A percentile compares a stretch with the other conserved stretches of the same genome.
Evolutionary conservation across 2,797 vertebrate species (phyloP).

Genomic region (Epinephelus malabaricus): DNA sequence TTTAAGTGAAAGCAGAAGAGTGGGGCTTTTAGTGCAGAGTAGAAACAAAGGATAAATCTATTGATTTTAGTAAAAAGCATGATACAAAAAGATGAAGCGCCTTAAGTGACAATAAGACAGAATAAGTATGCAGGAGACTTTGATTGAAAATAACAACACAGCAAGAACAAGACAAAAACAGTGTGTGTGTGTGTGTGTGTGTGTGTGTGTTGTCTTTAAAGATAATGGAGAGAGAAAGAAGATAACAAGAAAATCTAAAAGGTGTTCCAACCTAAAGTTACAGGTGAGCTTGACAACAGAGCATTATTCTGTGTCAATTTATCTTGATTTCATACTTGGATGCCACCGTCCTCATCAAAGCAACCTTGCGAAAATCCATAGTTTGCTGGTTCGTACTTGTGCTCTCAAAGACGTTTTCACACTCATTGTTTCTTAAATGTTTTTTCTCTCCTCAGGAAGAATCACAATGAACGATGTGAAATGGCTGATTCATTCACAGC

Average conservation of each 20-base stretch:
- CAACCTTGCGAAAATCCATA: neutral
- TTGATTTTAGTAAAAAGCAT: slow-evolving; percentile 12
- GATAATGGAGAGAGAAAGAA: neutral
- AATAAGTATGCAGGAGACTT: neutral
- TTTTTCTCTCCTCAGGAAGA: neutral
- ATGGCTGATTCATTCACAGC: neutral
- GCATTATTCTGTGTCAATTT: neutral
- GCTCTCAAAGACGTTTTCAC: neutral
- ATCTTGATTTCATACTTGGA: slow-evolving; percentile 16
- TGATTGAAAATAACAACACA: slow-evolving; percentile 1
- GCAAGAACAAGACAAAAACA: neutral
- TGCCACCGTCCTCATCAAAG: neutral
- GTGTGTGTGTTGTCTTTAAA: neutral
- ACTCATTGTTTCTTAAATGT: neutral
- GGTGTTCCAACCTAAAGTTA: neutral
- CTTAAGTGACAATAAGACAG: neutral
- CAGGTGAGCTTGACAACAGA: neutral
- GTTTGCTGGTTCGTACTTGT: neutral
- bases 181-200: neutral
- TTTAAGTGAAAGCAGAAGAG: slow-evolving; percentile 6
- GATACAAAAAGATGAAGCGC: neutral
- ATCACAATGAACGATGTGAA: neutral
- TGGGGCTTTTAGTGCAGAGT: neutral
- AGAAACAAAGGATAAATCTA: slow-evolving; percentile 1
- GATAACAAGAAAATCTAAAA: neutral